Evolutionary conservation across 2,888 invertebrate species (phyloP), one percentile per base, ranked within the genome.

Genomic region (Stenichneumon culpator): DNA sequence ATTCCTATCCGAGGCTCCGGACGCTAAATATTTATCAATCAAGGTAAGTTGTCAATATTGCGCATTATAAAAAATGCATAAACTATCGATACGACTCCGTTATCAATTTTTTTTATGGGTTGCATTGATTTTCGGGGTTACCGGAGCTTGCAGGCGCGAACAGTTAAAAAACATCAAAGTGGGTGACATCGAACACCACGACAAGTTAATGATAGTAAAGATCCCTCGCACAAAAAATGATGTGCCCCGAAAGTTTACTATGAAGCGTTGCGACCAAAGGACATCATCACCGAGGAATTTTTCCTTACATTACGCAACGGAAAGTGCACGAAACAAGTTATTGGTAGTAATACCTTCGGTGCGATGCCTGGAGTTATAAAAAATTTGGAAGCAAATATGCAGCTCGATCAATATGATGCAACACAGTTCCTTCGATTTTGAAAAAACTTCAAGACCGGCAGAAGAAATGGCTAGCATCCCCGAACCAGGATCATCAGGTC

Each of bases 141-240:
- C 36, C 60, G 87, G 88, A 47, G 88, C 86, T 36, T 88, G 86
- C 47, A 72, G 87, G 32, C 22, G 83, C 54, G 67, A 86, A 52
- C 88, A 89, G 69, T 73, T 89, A 22, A 52, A 75, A 14, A 86
- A 86, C 7, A 67, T 89, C 28, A 78, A 68, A 16, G 39, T 83
- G 5, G 47, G 82, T 39, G 86, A 88, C 47, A 79, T 88, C 16
- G 54, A 80, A 69, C 65, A 82, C 6, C 54, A 54, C 22, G 11
- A 19, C 5, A 22, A 54, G 7, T 22, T 54, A 22, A 22, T 54
- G 2, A 9, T 54, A 11, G 14, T 63, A 3, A 63, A 63, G 32
- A 63, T 63, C 11, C 63, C 63, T 11, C 28, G 36, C 14, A 50
- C 69, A n/a, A 86, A 85, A 54, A 88, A 77, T 36, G 68, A 72